Evolutionary conservation across 2,888 invertebrate species (phyloP).

Genomic region (Phorcus lineatus): DNA sequence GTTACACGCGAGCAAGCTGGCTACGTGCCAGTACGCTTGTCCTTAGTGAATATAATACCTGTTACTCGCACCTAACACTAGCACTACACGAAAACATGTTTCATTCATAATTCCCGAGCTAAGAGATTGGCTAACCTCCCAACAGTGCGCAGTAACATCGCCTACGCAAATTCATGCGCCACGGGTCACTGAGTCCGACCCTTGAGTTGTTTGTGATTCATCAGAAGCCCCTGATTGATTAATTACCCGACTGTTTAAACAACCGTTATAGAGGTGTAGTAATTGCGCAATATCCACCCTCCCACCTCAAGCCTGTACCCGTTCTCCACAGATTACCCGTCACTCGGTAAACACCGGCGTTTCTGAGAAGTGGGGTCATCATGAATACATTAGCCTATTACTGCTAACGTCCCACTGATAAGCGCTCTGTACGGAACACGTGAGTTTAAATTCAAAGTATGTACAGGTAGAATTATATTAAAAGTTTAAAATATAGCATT

Average conservation of each 20-base stretch:
- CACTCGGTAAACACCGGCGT: background rate
- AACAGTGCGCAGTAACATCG: constrained; percentile 5
- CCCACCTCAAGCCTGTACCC: background rate
- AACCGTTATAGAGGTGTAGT: background rate
- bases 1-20: background rate
- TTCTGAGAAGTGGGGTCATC: constrained; percentile 6
- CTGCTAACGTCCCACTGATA: background rate
- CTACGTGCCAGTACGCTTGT: constrained; percentile 5
- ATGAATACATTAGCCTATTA: constrained; percentile 16
- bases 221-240: background rate
- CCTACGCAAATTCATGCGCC: constrained; percentile 23
- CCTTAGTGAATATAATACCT: background rate
- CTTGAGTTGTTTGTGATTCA: constrained; percentile 21
- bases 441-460: constrained; percentile 15
- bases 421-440: constrained; percentile 15
- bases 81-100: background rate
- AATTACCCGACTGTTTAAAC: background rate
- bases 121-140: background rate
- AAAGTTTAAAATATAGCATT: too few relatives aligned
- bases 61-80: background rate
- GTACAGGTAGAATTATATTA: too few relatives aligned
- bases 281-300: background rate
- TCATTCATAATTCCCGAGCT: background rate
- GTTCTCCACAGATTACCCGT: background rate
- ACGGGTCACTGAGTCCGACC: constrained; percentile 9